Base-by-base conservation (phyloP, 2,113 vertebrate genomes). In the Sardina pilchardus region DNA sequence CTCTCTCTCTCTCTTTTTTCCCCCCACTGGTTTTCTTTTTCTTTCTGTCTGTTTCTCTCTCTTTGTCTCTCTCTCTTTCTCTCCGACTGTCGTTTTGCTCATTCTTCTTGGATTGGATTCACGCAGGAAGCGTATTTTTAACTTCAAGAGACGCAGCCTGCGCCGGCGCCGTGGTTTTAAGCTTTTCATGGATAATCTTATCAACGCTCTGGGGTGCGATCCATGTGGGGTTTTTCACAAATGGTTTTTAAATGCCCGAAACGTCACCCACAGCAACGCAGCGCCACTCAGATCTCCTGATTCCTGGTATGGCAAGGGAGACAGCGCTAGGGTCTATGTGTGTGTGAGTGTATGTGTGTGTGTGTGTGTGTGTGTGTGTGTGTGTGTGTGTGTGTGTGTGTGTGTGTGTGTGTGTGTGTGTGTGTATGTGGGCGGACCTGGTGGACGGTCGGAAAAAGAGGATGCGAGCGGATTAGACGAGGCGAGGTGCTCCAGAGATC, bases 401-500 rank as follows among this genome's bases (percentile, higher is more conserved):
- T 59, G 53, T 59, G 53, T 19, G 16, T 59, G 53, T 59, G 5
- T 67, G 24, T 30, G n/a, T 16, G 26, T 34, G 63, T 85, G 53
- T 82, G 82, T 81, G 85, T 83, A 88, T 89, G 30, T 81, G 56
- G 42, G 26, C 8, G 6, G 36, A 63, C 42, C 26, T 30, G 24
- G n/a, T 47, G 26, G 88, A 93, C 43, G 63, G 86, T 82, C 19
- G 86, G 88, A 91, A 92, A 89, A 92, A 89, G 91, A 85, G 86
- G 87, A 89, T 67, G 63, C 82, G 89, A 88, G 67, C 90, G 90
- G 93, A 93, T 94, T 94, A 94, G 88, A 92, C 88, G 86, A 81
- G 88, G 89, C 83, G 85, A 93, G 89, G 90, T 90, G 87, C 87
- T 92, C 30, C 86, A 84, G 84, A 88, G 90, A 93, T 88, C 80